Conservation (phyloP, 2,888 invertebrate species). For the Mayetiola destructor region DNA sequence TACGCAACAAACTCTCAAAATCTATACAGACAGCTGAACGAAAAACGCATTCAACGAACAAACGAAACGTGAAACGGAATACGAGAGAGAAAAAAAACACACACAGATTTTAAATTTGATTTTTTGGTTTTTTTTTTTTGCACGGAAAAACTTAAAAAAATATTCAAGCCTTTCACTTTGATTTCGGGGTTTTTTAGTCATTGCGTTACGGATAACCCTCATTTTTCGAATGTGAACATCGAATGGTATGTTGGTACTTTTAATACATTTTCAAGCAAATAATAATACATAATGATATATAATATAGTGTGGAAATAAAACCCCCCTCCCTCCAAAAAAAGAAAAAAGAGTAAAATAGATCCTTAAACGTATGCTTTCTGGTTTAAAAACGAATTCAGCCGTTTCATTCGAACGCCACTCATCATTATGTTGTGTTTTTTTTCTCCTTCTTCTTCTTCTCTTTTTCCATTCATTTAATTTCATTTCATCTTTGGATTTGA, state of each 20-base stretch:
- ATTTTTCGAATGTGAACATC: slow-evolving; percentile 1
- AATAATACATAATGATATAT: too few species aligned
- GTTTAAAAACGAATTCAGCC: too few species aligned
- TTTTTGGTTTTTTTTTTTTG: too few species aligned
- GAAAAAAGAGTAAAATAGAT: background rate
- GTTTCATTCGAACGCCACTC: too few species aligned
- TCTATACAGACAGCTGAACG: too few species aligned
- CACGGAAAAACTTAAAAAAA: background rate
- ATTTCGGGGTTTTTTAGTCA: slow-evolving; percentile 7
- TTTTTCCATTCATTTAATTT: background rate
- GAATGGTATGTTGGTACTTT: slow-evolving; percentile 3
- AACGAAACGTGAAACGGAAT: background rate
- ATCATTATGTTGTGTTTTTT: too few species aligned
- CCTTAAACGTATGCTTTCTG: too few species aligned
- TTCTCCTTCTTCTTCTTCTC: background rate
- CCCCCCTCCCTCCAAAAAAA: too few species aligned
- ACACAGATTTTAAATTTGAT: background rate
- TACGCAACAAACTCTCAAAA: too few species aligned
- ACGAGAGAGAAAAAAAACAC: background rate
- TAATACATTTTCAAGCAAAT: slow-evolving; percentile 13
- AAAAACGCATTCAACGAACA: background rate
- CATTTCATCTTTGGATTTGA: slow-evolving; percentile 1
- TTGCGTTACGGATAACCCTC: slow-evolving; percentile 10
- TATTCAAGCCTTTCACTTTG: slow-evolving; percentile 4
- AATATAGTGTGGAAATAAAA: too few species aligned